A percentile compares a stretch with the other conserved stretches of the same genome.
Conservation (phyloP, 1,140 invertebrate genomes). For the Adoxophyes honmai region DNA sequence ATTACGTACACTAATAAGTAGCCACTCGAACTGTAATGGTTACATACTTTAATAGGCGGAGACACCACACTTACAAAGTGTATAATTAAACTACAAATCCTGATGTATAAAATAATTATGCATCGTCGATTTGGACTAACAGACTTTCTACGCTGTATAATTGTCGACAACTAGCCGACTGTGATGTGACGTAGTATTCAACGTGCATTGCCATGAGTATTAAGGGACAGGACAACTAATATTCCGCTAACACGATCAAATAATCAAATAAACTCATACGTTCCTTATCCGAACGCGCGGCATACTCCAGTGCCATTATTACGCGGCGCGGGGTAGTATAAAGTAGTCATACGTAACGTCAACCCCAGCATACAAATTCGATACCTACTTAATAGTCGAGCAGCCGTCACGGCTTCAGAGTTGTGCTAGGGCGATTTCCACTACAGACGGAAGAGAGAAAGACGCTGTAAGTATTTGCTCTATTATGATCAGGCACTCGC, state of each 20-base stretch:
- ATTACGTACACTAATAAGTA: constrained; percentile 71
- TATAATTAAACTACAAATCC: constrained; percentile 73
- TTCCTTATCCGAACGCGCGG: not conserved
- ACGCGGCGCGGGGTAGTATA: not conserved
- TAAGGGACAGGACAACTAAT: constrained; percentile 29
- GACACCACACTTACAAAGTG: constrained; percentile 72
- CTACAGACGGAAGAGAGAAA: constrained; percentile 9
- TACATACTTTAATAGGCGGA: constrained; percentile 75
- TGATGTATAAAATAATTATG: constrained; percentile 71
- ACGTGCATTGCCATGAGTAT: constrained; percentile 39
- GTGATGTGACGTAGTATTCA: constrained; percentile 54
- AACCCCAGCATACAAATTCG: not conserved
- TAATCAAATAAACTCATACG: not conserved
- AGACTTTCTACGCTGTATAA: constrained; percentile 42
- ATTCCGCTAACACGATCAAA: constrained; percentile 22
- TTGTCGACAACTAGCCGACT: constrained; percentile 40
- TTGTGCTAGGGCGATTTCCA: not conserved
- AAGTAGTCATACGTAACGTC: constrained; percentile 3
- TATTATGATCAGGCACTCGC: constrained; percentile 41
- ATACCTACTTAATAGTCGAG: too few relatives aligned
- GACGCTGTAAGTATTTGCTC: constrained; percentile 22
- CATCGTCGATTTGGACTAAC: constrained; percentile 59
- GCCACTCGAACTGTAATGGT: constrained; percentile 68
- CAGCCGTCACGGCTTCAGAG: not conserved
- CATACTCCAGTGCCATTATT: constrained; percentile 10